Percentiles rank a stretch among this genome's conserved stretches.
Evolutionary conservation across 2,113 vertebrate species (phyloP).

Genomic region (Tilapia sparmanii): DNA sequence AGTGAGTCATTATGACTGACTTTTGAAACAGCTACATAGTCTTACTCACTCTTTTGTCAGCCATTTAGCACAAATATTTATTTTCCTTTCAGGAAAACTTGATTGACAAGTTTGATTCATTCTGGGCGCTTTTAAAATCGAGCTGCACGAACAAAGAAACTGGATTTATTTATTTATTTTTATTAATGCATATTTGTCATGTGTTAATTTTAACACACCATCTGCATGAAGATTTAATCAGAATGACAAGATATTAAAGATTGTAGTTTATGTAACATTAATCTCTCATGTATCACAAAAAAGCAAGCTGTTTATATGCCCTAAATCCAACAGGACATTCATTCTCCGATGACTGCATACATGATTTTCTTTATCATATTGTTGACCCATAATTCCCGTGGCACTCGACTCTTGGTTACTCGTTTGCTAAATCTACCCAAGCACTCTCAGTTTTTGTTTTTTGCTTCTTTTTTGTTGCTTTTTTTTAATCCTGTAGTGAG

Average conservation of each 20-base stretch:
- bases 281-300: slow-evolving; percentile 55
- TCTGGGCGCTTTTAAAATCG: not conserved
- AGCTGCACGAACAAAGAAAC: not conserved
- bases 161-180: not conserved
- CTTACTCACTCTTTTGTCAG: not conserved
- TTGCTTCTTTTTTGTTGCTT: not conserved
- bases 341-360: slow-evolving; percentile 16
- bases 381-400: not conserved
- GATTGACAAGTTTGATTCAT: not conserved
- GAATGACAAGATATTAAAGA: slow-evolving; percentile 55
- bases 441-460: not conserved
- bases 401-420: not conserved
- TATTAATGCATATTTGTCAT: not conserved
- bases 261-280: slow-evolving; percentile 56
- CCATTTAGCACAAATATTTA: not conserved
- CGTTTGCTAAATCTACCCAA: not conserved
- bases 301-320: slow-evolving; percentile 57
- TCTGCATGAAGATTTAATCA: slow-evolving; percentile 59
- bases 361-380: slow-evolving; percentile 35
- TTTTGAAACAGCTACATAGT: not conserved
- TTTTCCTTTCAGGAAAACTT: not conserved
- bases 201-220: slow-evolving; percentile 25
- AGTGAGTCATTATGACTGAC: not conserved
- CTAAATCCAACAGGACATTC: slow-evolving; percentile 56
- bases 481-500: not conserved